These are phyloP conservation scores for Phaethon lepturus DNA, from an alignment of 2,113 vertebrate genomes.

Conservation along the genomic window DNA sequence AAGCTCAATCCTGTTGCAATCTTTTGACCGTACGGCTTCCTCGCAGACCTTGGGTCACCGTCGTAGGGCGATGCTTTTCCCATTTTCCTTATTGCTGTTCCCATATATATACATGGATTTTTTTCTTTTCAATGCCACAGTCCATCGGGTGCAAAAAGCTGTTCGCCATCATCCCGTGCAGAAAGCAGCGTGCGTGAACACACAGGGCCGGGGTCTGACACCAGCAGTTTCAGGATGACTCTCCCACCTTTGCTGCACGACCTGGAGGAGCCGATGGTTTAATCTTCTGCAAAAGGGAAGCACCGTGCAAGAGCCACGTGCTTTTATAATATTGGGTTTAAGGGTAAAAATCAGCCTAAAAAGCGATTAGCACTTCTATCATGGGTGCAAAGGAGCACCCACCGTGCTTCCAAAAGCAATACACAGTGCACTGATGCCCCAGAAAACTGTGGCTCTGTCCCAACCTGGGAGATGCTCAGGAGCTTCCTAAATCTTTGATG, in stretches of 20 bases:
- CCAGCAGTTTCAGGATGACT: accelerated
- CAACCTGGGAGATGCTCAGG: not conserved
- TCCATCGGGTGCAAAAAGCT: not conserved
- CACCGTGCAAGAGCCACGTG: not conserved
- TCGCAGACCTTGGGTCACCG: not conserved
- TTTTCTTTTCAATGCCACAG: not conserved
- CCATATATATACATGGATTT: too few species aligned
- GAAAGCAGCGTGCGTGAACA: not conserved
- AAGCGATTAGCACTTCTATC: not conserved
- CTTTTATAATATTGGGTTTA: not conserved
- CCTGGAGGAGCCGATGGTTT: not conserved
- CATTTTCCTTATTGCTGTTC: not conserved
- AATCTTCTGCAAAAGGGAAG: not conserved
- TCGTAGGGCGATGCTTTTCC: not conserved
- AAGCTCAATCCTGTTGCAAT: not conserved
- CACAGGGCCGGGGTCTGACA: not conserved
- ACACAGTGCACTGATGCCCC: accelerated
- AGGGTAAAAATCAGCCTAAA: not conserved
- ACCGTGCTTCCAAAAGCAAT: accelerated
- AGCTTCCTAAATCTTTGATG: not conserved
- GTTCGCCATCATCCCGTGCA: not conserved
- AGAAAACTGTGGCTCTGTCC: not conserved
- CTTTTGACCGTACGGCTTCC: not conserved
- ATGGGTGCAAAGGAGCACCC: accelerated
- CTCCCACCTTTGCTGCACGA: not conserved